A percentile compares a stretch with the other conserved stretches of the same genome.
phyloP scores from a whole-genome alignment of 2,797 vertebrate genomes.

The Sebastes dallii region DNA sequence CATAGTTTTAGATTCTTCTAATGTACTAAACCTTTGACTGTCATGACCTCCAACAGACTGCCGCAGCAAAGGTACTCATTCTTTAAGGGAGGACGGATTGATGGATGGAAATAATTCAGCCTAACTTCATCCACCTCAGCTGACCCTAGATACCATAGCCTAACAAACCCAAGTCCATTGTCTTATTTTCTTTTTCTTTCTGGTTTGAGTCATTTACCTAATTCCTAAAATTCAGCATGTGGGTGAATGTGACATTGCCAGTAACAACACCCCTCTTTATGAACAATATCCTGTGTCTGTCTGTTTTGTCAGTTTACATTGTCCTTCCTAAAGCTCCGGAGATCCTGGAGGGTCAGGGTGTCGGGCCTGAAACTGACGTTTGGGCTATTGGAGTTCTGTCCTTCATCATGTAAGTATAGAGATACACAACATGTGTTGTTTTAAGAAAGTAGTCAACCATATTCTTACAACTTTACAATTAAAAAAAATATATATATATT shows the following conservation, averaged over 20 bases:
- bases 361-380: constrained; percentile 91
- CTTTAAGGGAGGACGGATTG: constrained; percentile 44
- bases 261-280: constrained; percentile 17
- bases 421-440: neutral
- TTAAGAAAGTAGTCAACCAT: neutral
- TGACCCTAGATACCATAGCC: constrained; percentile 55
- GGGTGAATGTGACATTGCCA: neutral
- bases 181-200: constrained; percentile 4
- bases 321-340: constrained; percentile 93
- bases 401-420: constrained; percentile 92
- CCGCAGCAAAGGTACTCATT: constrained; percentile 67
- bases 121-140: constrained; percentile 56
- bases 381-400: constrained; percentile 94
- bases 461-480: neutral
- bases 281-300: constrained; percentile 48
- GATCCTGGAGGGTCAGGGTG: constrained; percentile 92
- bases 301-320: constrained; percentile 81
- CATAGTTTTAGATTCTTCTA: constrained; percentile 14
- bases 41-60: constrained; percentile 66
- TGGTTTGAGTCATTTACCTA: constrained; percentile 6
- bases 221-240: constrained; percentile 1
- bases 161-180: constrained; percentile 59
- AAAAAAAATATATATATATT: neutral
- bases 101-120: constrained; percentile 63
- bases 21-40: constrained; percentile 51